phyloP scores from a whole-genome alignment of 2,797 vertebrate genomes.

The Avahi laniger region DNA sequence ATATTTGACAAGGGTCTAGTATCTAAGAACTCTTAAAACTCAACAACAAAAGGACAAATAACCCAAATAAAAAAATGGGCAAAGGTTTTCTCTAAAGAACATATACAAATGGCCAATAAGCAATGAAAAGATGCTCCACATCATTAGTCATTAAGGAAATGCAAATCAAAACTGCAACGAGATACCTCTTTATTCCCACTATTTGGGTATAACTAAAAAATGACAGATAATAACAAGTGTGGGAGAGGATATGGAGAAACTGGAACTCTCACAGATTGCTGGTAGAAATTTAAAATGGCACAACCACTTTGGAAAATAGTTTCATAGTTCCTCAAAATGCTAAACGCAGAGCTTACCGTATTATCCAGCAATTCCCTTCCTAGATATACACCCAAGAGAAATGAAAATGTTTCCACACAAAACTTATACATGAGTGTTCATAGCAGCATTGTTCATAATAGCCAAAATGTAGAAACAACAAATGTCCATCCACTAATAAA shows the following conservation, averaged over 20 bases:
- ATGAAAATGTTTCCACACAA: background rate
- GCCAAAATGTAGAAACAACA: background rate
- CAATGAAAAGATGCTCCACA: background rate
- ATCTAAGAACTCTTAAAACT: background rate
- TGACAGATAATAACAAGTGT: background rate
- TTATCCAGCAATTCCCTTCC: background rate
- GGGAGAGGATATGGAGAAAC: background rate
- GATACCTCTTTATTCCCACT: background rate
- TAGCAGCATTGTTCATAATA: background rate
- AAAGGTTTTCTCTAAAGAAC: background rate
- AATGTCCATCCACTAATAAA: background rate
- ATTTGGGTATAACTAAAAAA: background rate
- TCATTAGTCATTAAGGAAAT: background rate
- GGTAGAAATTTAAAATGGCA: background rate
- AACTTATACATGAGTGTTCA: background rate
- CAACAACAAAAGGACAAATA: background rate
- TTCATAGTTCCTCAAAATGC: constrained; percentile 11
- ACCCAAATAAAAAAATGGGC: background rate
- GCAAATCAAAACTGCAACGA: constrained; percentile 11
- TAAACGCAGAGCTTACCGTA: background rate
- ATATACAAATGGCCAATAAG: background rate
- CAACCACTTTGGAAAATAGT: background rate
- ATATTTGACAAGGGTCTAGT: background rate
- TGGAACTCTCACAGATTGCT: background rate
- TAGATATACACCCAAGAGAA: background rate